Evolutionary conservation across 2,888 invertebrate genomes (phyloP), one percentile per base, ranked within the genome.

Genomic region (Catocala sponsa): DNA sequence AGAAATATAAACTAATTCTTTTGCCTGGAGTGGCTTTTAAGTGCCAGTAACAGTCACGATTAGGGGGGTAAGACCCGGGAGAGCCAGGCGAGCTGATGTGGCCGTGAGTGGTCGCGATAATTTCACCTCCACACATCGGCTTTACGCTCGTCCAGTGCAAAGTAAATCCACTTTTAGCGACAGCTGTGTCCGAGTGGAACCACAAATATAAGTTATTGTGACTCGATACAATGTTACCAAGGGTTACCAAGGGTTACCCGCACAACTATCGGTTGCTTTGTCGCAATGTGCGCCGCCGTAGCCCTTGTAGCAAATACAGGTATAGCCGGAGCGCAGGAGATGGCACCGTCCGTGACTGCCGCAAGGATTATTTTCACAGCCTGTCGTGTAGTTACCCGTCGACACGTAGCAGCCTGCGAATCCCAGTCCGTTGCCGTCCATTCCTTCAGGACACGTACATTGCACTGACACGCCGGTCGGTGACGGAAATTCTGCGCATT

Each of bases 11-110:
- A 81, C 97, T 96, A 53, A 99, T 96, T 77, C 97, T 95, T 88
- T 98, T 98, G 10, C 96, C 96, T 0, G 95, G 91, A 5, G 94
- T 91, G 0, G 97, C 97, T 6, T 77, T 81, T 50, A 99, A 91
- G 50, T 91, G 93, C 98, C 98, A 99, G 60, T 94, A 95, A 83
- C 99, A 99, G 82, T 98, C 97, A 33, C 97, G 95, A 85, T 97
- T 97, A 11, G 96, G 95, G 0, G 99, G 98, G 90, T 99, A 99
- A 68, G 95, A 95, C 11, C 97, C 98, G 0, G 99, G 99, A 55
- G 97, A 98, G 0, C 98, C 98, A 0, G 99, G 99, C 2, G 98
- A 98, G 54, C 95, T 95, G 15, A 99, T 95, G 0, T 96, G 95
- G 0, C 98, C 98, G 82, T 97, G 96, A 4, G 95, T 90, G 0